phyloP scores from a whole-genome alignment of 2,113 vertebrate genomes.

The Pholis gunnellus region DNA sequence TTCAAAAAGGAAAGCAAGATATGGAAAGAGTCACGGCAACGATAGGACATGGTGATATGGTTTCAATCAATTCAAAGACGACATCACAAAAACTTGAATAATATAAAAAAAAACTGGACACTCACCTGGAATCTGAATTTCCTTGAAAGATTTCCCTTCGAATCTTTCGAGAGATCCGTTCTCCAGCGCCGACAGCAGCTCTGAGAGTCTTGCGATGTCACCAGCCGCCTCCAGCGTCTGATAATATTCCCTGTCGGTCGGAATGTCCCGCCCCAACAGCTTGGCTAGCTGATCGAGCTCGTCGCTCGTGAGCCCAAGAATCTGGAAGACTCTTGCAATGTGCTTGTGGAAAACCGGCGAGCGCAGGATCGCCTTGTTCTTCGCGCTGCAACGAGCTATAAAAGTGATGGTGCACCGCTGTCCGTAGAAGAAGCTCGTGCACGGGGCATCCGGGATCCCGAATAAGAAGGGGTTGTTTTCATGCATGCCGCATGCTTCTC shows the following conservation, averaged over 20 bases:
- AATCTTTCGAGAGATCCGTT: constrained; percentile 35
- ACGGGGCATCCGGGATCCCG: constrained; percentile 1
- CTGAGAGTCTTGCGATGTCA: constrained; percentile 63
- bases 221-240: constrained; percentile 52
- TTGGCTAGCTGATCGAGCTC: constrained; percentile 45
- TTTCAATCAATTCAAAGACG: not conserved
- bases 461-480: constrained; percentile 58
- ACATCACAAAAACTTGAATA: not conserved
- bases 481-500: constrained; percentile 41
- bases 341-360: constrained; percentile 36
- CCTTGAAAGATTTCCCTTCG: constrained; percentile 70
- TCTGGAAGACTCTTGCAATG: constrained; percentile 54
- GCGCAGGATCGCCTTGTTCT: constrained; percentile 30
- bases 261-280: constrained; percentile 58
- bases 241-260: constrained; percentile 57
- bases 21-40: not conserved
- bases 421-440: not conserved
- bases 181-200: constrained; percentile 61
- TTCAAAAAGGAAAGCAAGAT: constrained; percentile 20
- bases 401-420: not conserved
- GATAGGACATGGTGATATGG: not conserved
- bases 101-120: too few relatives aligned
- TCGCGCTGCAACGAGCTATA: constrained; percentile 18
- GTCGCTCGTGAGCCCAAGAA: constrained; percentile 59
- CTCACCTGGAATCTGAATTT: constrained; percentile 71